Percentiles rank a stretch among this genome's conserved stretches.
These are phyloP conservation scores for Lissonota sp. DNA, from an alignment of 2,888 invertebrate genomes.

Conservation along the genomic window DNA sequence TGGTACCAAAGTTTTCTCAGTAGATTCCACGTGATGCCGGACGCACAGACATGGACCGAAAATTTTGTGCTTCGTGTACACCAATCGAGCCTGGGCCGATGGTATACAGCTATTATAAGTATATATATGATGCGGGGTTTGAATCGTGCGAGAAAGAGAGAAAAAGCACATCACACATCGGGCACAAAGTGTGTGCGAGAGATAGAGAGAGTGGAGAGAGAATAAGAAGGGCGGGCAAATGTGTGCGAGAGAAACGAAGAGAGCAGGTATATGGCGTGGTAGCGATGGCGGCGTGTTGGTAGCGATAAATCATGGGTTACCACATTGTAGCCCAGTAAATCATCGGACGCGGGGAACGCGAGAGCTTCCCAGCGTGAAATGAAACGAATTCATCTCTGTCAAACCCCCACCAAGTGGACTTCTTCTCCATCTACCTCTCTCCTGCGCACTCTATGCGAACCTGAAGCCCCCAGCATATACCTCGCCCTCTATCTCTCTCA, in stretches of 20 bases:
- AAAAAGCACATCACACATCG: slow-evolving; percentile 37
- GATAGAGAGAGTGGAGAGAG: slow-evolving; percentile 47
- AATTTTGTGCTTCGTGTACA: slow-evolving; percentile 57
- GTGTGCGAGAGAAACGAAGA: slow-evolving; percentile 46
- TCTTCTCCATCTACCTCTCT: slow-evolving; percentile 66
- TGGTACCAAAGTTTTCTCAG: slow-evolving; percentile 43
- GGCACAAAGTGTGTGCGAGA: slow-evolving; percentile 38
- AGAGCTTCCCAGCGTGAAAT: slow-evolving; percentile 85
- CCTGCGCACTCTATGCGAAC: slow-evolving; percentile 54
- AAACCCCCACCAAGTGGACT: slow-evolving; percentile 78
- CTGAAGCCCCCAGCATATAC: slow-evolving; percentile 9
- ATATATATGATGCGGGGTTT: slow-evolving; percentile 45
- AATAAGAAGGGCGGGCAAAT: slow-evolving; percentile 48
- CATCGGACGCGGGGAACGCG: slow-evolving; percentile 85
- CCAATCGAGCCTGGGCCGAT: slow-evolving; percentile 41
- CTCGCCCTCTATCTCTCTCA: slow-evolving; percentile 58
- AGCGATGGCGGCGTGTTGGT: slow-evolving; percentile 86
- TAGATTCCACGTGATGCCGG: slow-evolving; percentile 49
- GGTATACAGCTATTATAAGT: slow-evolving; percentile 51
- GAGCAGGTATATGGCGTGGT: slow-evolving; percentile 82
- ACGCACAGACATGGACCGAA: slow-evolving; percentile 58
- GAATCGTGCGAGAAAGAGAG: slow-evolving; percentile 54
- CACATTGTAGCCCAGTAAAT: slow-evolving; percentile 89
- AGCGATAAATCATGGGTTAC: slow-evolving; percentile 89
- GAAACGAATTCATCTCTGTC: slow-evolving; percentile 85